phyloP scores from a whole-genome alignment of 2,797 vertebrate species.

The Perdix hodgsoniae region DNA sequence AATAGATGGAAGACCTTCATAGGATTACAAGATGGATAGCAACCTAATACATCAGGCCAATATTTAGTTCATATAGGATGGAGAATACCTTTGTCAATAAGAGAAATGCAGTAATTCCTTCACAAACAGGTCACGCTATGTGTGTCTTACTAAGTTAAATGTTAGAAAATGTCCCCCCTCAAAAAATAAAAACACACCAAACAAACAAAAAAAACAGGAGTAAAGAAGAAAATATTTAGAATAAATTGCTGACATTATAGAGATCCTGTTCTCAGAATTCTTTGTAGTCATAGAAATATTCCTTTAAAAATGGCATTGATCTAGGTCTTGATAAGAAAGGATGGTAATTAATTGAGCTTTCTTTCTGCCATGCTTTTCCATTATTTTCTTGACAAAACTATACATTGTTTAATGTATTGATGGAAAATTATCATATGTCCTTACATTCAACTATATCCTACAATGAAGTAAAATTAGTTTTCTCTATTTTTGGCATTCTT shows the following conservation, averaged over 20 bases:
- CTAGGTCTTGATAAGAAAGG: neutral
- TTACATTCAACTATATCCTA: neutral
- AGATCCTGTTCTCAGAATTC: neutral
- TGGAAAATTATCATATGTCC: neutral
- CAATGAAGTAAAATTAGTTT: neutral
- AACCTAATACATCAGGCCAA: neutral
- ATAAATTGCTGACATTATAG: neutral
- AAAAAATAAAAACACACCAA: too few relatives aligned
- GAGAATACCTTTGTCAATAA: accelerated
- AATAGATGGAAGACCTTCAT: neutral
- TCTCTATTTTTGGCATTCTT: neutral
- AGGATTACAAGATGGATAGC: neutral
- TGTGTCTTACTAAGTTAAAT: neutral
- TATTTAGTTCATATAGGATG: neutral
- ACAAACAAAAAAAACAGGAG: too few relatives aligned
- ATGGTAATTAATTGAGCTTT: neutral
- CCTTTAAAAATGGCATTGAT: neutral
- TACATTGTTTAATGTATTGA: neutral
- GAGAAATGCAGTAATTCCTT: neutral
- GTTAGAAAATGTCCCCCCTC: neutral
- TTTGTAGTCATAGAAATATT: neutral
- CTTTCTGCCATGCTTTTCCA: neutral
- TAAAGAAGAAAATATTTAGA: neutral
- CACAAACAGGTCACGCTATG: neutral
- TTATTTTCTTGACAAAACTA: neutral